phyloP scores from a whole-genome alignment of 2,113 vertebrate genomes.

The Falco punctatus region DNA sequence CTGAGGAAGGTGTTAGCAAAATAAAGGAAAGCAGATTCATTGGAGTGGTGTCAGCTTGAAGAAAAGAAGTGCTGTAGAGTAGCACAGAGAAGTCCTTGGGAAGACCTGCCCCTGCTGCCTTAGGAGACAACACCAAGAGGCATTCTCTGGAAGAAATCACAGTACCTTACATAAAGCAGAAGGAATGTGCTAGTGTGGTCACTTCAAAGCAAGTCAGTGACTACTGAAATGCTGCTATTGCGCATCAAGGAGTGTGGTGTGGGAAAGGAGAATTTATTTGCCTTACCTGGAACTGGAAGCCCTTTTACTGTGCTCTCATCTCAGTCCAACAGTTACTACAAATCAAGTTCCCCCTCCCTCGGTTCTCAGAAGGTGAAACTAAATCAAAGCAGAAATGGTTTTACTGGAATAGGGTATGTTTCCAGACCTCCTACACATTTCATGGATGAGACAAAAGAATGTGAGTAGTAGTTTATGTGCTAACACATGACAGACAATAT shows the following conservation, averaged over 20 bases:
- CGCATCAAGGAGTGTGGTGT: background rate
- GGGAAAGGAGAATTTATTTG: constrained; percentile 3
- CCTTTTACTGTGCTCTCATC: constrained; percentile 2
- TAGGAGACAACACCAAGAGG: background rate
- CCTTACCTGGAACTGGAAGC: background rate
- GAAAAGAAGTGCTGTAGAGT: background rate
- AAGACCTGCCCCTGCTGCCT: background rate
- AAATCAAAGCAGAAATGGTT: background rate
- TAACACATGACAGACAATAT: background rate
- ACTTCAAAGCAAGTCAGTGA: background rate
- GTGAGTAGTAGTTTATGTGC: background rate
- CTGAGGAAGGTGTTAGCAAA: background rate
- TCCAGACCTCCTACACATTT: background rate
- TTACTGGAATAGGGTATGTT: background rate
- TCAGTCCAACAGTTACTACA: background rate
- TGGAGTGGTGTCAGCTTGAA: background rate
- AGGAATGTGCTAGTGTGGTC: background rate
- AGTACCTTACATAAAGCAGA: background rate
- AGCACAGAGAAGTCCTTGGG: background rate
- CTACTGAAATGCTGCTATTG: background rate
- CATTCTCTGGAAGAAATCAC: background rate
- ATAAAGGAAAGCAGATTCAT: background rate
- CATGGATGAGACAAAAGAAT: background rate
- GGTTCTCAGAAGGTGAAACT: background rate
- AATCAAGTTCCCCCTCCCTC: background rate